Base-by-base conservation (phyloP, 2,113 vertebrate genomes). In the Amblyornis subalaris region DNA sequence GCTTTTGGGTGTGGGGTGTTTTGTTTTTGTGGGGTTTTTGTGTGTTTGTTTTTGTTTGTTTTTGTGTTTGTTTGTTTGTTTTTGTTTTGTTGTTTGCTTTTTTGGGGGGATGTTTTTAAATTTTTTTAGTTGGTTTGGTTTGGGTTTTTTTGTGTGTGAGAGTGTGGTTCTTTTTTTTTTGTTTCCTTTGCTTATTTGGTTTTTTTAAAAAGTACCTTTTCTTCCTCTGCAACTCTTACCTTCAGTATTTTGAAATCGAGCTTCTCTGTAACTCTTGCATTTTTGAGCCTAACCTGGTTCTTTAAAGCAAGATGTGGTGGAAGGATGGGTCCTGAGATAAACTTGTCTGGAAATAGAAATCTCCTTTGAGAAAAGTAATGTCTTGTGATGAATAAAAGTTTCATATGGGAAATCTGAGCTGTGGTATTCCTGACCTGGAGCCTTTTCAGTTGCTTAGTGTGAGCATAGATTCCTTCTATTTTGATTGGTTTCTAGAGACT, bases 31-130 rank as follows among this genome's bases (percentile, higher is more conserved):
- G n/a, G n/a, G n/a, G n/a, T 14, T 29, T 57, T 45, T 55, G 7
- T 9, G 61, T 35, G 40, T 24, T 53, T n/a, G 1, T 31, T 19
- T 19, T 1, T 1, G 2, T 6, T 21, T 57, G 36, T 8, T 48
- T 36, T 8, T 48, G 51, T 50, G 10, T 3, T 55, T 71, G 3
- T 48, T 57, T 50, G 10, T 3, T 55, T 71, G 3, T 14, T 40
- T 20, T 38, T 38, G 36, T 62, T 44, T 38, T 38, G 36, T 38
- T 38, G 5, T 42, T n/a, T 38, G 36, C 36, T 72, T 16, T 16
- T 45, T 60, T 38, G 36, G 36, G 36, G 36, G 36, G 36, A 10
- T 29, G 4, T 38, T 38, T 38, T 38, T 38, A 8, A 8, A 38
- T 38, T 38, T 38, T 38, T 38, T 38, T 38, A 38, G 36, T 38